Base-by-base conservation (phyloP, 1,140 invertebrate species). In the Drosophila guanche region DNA sequence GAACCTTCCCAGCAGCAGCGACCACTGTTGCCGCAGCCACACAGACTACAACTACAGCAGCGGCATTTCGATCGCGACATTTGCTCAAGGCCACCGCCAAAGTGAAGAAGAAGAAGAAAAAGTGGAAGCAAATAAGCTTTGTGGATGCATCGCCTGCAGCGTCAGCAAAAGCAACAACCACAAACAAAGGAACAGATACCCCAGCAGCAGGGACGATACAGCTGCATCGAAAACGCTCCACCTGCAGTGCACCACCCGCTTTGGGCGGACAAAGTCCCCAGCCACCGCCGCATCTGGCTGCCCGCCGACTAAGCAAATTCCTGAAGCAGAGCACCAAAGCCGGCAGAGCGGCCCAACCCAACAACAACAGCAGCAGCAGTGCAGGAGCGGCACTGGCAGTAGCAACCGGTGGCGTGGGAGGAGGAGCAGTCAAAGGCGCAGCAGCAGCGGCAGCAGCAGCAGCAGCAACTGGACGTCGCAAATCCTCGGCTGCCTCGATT, bases 101-200 rank as follows among this genome's bases (percentile, higher is more conserved):
- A 48, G 89, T 90, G 25, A 90, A 90, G 33, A 86, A 86, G 84
- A 86, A 86, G 81, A 86, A 86, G 33, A 86, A 86, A 29, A 86
- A 86, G 83, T 86, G 83, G 83, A 88, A 89, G 62, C 83, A 88
- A 68, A 88, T 86, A 56, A 88, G 68, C 37, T 86, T 86, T 5
- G 60, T 86, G 25, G 81, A 86, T 67, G 20, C 63, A 81, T 16
- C 41, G 43, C 22, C 51, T 61, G 69, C 76, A 76, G 51, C 76
- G 47, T 8, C 56, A 52, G 29, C 66, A 47, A 59, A 65, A 53
- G 50, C 68, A 51, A 67, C 62, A 54, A 61, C 48, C 3, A 40
- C 68, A 27, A 16, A 22, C 48, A 59, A 25, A 47, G 22, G 47
- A 43, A n/a, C 57, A 42, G 23, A 27, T 0, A 2, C 45, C 29